Evolutionary conservation across 2,797 vertebrate species (phyloP).

Genomic region (Cryptoprocta ferox): DNA sequence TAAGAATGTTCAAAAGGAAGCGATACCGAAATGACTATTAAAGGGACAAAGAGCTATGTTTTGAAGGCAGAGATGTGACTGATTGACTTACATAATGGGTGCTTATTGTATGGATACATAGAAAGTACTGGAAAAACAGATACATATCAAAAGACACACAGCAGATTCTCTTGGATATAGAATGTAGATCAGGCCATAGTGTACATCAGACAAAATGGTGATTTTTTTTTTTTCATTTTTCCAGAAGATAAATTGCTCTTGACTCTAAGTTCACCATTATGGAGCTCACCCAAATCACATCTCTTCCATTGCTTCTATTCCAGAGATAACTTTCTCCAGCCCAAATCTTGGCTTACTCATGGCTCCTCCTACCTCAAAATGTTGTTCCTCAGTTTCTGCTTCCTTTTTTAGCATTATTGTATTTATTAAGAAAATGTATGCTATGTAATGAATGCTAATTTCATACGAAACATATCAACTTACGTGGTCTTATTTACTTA

Average conservation of each 20-base stretch:
- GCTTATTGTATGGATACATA: not conserved
- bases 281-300: not conserved
- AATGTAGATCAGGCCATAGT: not conserved
- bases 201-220: not conserved
- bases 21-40: not conserved
- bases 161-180: not conserved
- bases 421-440: not conserved
- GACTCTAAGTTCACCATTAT: not conserved
- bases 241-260: not conserved
- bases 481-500: not conserved
- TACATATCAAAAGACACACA: not conserved
- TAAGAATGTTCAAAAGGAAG: not conserved
- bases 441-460: not conserved
- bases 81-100: not conserved
- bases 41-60: not conserved
- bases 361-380: not conserved
- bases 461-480: not conserved
- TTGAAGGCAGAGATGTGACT: not conserved
- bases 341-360: not conserved
- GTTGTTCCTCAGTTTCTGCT: not conserved
- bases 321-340: not conserved
- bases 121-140: not conserved
- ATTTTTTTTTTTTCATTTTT: not conserved
- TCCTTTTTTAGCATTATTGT: not conserved
- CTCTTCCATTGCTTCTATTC: not conserved